These are phyloP conservation scores for Rotaria magnacalcarata DNA, from an alignment of 2,888 invertebrate species.

Conservation along the genomic window DNA sequence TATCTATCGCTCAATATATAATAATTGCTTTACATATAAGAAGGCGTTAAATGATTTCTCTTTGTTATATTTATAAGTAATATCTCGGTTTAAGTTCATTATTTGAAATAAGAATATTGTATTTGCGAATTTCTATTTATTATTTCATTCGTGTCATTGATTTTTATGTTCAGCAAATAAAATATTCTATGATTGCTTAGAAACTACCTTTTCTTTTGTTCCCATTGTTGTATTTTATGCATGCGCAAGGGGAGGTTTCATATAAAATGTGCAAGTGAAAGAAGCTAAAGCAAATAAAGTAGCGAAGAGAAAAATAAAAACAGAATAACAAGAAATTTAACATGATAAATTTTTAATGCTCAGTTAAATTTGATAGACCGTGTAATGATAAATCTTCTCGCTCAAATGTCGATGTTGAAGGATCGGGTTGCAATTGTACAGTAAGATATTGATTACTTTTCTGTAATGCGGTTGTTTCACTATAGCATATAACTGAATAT, in stretches of 20 bases:
- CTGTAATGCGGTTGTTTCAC: neutral
- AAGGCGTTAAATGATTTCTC: neutral
- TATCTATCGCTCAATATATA: neutral
- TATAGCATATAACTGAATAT: neutral
- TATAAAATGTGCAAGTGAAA: neutral
- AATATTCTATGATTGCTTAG: too few species aligned
- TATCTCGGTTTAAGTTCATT: too few species aligned
- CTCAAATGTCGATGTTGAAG: neutral
- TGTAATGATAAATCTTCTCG: conserved; percentile 4
- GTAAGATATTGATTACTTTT: neutral
- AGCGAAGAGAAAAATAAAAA: neutral
- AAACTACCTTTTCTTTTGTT: neutral
- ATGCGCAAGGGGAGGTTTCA: neutral
- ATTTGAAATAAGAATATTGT: too few species aligned
- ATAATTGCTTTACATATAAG: neutral
- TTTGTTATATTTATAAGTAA: neutral
- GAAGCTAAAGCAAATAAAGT: neutral
- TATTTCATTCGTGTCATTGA: too few species aligned
- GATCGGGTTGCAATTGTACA: neutral
- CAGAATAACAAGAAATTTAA: neutral
- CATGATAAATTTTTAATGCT: neutral
- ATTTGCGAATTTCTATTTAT: too few species aligned
- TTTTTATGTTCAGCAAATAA: too few species aligned
- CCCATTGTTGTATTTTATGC: neutral
- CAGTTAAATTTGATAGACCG: conserved; percentile 2